Conservation (phyloP, 2,888 invertebrate species). For the Amiota mariae region DNA sequence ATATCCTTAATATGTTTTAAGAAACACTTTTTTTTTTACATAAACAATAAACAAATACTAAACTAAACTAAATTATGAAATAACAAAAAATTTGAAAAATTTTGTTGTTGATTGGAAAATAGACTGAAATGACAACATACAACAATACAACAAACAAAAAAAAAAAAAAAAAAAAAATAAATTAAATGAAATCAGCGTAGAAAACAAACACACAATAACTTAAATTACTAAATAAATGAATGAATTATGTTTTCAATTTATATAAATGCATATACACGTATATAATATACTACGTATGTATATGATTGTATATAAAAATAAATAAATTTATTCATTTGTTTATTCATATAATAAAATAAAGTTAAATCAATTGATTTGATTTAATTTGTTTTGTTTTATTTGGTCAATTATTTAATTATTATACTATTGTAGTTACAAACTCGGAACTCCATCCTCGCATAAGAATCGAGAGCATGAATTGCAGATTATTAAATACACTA, state of each 20-base stretch:
- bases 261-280: too few relatives aligned
- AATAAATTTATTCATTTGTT: too few relatives aligned
- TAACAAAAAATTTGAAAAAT: not conserved
- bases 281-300: too few relatives aligned
- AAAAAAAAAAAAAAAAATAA: too few relatives aligned
- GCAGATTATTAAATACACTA: not conserved
- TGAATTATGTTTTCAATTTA: too few relatives aligned
- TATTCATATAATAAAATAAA: too few relatives aligned
- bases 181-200: not conserved
- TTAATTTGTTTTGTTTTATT: too few relatives aligned
- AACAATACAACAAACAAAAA: not conserved
- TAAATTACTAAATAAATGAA: too few relatives aligned
- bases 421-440: not conserved
- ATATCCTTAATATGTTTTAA: not conserved
- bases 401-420: not conserved
- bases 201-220: not conserved
- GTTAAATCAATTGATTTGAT: too few relatives aligned
- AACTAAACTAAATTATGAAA: not conserved
- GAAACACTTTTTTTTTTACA: not conserved
- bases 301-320: too few relatives aligned
- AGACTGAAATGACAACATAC: conserved; percentile 12
- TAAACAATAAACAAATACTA: conserved; percentile 3
- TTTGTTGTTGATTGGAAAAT: conserved; percentile 18
- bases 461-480: not conserved
- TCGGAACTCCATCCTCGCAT: not conserved